Evolutionary conservation across 2,113 vertebrate genomes (phyloP).

Genomic region (Campylomormyrus tamandua): DNA sequence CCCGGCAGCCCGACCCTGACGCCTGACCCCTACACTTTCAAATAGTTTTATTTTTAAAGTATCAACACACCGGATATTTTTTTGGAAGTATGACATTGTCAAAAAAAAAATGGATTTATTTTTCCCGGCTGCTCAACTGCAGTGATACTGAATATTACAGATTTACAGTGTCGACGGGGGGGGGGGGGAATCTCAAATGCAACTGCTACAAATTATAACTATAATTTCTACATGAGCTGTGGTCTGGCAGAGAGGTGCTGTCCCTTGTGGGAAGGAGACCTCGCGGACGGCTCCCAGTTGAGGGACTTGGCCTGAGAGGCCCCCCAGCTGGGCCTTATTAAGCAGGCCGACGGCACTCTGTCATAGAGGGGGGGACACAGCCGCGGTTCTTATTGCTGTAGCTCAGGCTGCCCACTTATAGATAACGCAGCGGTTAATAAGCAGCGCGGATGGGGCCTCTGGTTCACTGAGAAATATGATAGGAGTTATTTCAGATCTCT

Average conservation of each 20-base stretch:
- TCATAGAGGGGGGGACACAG: background rate
- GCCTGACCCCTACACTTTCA: background rate
- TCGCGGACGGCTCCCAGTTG: background rate
- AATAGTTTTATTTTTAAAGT: background rate
- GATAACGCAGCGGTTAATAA: background rate
- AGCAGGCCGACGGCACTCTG: background rate
- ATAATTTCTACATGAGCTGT: constrained; percentile 20
- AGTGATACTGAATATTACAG: background rate
- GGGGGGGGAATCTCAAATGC: background rate
- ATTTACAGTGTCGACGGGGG: background rate
- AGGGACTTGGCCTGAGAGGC: background rate
- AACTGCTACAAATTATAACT: constrained; percentile 23
- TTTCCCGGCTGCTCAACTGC: background rate
- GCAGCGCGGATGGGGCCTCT: background rate
- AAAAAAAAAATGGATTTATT: background rate
- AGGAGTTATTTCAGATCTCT: background rate
- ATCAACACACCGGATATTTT: background rate
- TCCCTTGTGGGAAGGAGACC: background rate
- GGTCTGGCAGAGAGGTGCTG: background rate
- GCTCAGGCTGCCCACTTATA: background rate
- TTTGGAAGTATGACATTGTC: background rate
- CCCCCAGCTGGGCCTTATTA: constrained; percentile 17
- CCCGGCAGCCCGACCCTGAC: no score
- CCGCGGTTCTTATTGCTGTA: background rate
- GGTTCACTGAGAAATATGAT: background rate